A percentile compares a stretch with the other conserved stretches of the same genome.
Conservation (phyloP, 2,113 vertebrate species). For the Herpetotheres cachinnans region DNA sequence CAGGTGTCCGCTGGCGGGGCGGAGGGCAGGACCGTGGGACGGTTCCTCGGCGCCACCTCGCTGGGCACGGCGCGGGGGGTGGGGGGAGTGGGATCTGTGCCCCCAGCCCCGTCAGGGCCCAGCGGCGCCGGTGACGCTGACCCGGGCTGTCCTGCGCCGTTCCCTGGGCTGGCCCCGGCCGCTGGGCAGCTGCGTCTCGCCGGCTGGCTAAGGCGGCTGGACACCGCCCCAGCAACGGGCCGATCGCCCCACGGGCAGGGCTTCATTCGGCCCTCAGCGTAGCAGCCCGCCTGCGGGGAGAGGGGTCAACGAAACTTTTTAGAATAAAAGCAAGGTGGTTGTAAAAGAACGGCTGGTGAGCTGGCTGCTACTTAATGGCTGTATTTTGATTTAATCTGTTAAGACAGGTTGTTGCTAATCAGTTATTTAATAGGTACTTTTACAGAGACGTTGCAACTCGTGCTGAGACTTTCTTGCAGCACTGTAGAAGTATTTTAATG, state of each 20-base stretch:
- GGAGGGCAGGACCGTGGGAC: neutral
- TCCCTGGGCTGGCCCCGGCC: neutral
- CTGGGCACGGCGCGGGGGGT: neutral
- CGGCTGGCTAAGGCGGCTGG: too few relatives aligned
- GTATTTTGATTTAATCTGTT: neutral
- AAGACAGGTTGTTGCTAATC: neutral
- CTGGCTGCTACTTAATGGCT: neutral
- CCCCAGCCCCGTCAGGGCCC: fast-evolving
- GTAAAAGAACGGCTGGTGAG: neutral
- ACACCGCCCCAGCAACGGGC: too few relatives aligned
- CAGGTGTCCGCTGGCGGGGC: neutral
- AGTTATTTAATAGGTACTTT: neutral
- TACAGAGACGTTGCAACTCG: fast-evolving
- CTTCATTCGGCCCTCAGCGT: neutral
- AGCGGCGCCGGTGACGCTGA: too few relatives aligned
- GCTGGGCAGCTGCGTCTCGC: neutral
- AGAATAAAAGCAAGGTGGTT: neutral
- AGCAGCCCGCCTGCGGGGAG: neutral
- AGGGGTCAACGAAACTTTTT: neutral
- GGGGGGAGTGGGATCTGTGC: neutral
- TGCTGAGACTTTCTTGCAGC: neutral
- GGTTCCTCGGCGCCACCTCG: too few relatives aligned
- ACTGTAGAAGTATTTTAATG: fast-evolving
- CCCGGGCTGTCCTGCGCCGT: fast-evolving
- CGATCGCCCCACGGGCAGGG: too few relatives aligned